phyloP scores from a whole-genome alignment of 2,888 invertebrate genomes.

The Seladonia tumulorum region DNA sequence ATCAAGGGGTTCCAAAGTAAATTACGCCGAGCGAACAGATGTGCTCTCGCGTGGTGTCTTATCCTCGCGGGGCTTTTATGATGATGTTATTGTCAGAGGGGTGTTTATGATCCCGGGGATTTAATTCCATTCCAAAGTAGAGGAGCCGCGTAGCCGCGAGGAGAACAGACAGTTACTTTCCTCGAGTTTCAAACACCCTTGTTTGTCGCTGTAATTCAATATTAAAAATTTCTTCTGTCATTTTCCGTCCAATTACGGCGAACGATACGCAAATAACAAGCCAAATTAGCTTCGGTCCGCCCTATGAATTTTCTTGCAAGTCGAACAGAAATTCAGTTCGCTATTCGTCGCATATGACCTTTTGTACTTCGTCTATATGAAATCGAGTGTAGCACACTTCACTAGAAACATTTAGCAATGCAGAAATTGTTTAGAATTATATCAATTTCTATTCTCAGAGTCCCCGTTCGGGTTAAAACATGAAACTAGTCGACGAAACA shows the following conservation, averaged over 20 bases:
- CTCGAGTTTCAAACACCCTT: slow-evolving; percentile 9
- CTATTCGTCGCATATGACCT: too few relatives aligned
- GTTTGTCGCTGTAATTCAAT: slow-evolving; percentile 20
- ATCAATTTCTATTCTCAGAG: too few relatives aligned
- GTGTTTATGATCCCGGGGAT: slow-evolving; percentile 37
- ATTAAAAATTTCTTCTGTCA: background rate
- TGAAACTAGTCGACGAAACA: too few relatives aligned
- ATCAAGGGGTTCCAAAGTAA: slow-evolving; percentile 38
- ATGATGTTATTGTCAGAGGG: slow-evolving; percentile 46
- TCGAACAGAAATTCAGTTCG: background rate
- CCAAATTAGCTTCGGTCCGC: background rate
- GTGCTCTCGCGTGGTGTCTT: slow-evolving; percentile 31
- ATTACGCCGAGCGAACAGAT: slow-evolving; percentile 54
- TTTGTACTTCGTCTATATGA: too few relatives aligned
- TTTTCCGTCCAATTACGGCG: background rate
- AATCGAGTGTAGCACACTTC: too few relatives aligned
- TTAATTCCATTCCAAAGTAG: slow-evolving; percentile 54
- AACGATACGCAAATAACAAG: background rate
- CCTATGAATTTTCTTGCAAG: background rate
- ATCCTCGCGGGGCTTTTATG: slow-evolving; percentile 44
- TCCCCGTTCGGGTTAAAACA: too few relatives aligned
- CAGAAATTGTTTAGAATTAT: too few relatives aligned
- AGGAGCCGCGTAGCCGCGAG: slow-evolving; percentile 20
- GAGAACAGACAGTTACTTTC: slow-evolving; percentile 40
- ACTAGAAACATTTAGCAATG: too few relatives aligned